Percentiles rank a stretch among this genome's conserved stretches.
phyloP scores from a whole-genome alignment of 2,113 vertebrate species.

The Tauraco erythrolophus region DNA sequence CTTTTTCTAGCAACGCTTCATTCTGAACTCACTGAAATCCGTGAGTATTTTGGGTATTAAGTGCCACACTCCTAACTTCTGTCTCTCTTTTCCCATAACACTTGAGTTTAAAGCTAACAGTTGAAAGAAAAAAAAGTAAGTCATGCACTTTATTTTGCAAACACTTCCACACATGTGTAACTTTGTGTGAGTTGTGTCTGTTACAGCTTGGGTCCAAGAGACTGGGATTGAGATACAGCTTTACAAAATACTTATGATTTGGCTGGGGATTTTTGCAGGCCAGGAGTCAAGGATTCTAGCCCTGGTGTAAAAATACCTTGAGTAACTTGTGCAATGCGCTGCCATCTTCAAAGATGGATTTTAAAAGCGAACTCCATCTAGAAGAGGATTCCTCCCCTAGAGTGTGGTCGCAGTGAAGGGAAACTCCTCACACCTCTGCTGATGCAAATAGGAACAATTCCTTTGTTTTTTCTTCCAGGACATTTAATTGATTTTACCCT shows the following conservation, averaged over 20 bases:
- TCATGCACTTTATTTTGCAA: neutral
- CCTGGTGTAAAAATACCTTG: neutral
- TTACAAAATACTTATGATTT: neutral
- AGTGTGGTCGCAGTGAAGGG: neutral
- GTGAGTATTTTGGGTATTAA: neutral
- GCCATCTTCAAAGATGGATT: neutral
- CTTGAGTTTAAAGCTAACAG: neutral
- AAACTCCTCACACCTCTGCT: neutral
- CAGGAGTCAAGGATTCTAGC: neutral
- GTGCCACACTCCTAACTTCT: neutral
- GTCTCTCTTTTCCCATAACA: neutral
- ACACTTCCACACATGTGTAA: neutral
- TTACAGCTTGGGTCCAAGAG: neutral
- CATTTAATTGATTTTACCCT: neutral
- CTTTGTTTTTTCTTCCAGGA: neutral
- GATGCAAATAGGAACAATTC: neutral
- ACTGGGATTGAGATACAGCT: neutral
- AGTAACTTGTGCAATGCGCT: neutral
- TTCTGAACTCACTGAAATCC: neutral
- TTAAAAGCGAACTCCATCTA: neutral
- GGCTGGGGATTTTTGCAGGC: fast-evolving
- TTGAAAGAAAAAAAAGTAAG: neutral
- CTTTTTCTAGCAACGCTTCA: neutral
- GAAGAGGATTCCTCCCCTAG: neutral
- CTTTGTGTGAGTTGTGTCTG: neutral